These are phyloP conservation scores for Labia minor DNA, from an alignment of 2,888 invertebrate genomes.

Conservation along the genomic window DNA sequence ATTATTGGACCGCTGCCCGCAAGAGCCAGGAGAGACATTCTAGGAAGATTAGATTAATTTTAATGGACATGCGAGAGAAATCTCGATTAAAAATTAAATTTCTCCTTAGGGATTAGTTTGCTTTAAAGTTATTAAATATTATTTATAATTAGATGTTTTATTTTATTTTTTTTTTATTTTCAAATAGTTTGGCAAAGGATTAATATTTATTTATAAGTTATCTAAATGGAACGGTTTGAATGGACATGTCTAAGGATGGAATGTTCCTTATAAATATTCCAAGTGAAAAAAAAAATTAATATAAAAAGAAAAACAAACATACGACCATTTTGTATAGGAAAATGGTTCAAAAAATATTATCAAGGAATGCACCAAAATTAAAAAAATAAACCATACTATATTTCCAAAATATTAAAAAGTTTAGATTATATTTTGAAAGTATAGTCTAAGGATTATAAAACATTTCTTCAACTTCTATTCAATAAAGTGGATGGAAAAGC, in stretches of 20 bases:
- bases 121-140: not conserved
- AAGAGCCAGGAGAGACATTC: not conserved
- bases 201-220: not conserved
- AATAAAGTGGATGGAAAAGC: not conserved
- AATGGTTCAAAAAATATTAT: not conserved
- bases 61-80: not conserved
- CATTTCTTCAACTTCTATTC: not conserved
- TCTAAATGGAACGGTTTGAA: not conserved
- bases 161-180: not conserved
- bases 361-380: not conserved
- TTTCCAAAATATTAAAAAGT: not conserved
- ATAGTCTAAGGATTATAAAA: not conserved
- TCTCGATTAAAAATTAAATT: not conserved
- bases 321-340: not conserved
- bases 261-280: not conserved
- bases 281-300: not conserved
- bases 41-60: not conserved
- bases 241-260: not conserved
- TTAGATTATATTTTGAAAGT: not conserved
- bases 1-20: not conserved
- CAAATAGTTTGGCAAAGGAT: not conserved
- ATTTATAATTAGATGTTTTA: too few species aligned
- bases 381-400: not conserved
- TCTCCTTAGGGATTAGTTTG: not conserved
- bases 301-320: not conserved